phyloP scores from a whole-genome alignment of 2,113 vertebrate genomes.

The Illadopsis cleaveri region DNA sequence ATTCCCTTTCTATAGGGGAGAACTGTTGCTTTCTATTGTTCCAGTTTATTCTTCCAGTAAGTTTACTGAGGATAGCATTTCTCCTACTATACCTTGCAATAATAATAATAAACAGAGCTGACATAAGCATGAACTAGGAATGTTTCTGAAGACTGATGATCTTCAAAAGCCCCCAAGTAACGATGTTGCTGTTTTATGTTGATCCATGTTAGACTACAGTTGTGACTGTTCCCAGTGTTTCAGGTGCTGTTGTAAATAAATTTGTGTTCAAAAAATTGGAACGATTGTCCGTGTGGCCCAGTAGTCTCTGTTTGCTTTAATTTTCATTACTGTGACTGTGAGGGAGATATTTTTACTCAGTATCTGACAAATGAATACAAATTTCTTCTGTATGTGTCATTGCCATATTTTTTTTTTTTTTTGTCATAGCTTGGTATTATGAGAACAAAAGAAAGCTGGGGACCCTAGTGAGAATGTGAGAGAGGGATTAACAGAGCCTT shows the following conservation, averaged over 20 bases:
- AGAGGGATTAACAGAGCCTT: constrained; percentile 48
- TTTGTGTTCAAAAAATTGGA: not conserved
- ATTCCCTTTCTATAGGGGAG: not conserved
- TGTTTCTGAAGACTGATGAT: not conserved
- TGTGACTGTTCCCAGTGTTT: not conserved
- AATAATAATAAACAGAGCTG: not conserved
- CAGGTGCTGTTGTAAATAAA: not conserved
- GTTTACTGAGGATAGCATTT: not conserved
- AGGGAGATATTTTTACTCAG: not conserved
- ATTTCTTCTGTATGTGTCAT: not conserved
- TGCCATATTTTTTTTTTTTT: not conserved
- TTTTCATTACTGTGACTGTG: not conserved
- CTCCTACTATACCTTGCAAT: not conserved
- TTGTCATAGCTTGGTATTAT: not conserved
- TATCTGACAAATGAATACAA: not conserved
- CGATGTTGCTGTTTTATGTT: not conserved
- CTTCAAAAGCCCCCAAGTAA: not conserved
- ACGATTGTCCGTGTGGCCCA: not conserved
- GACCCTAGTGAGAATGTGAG: constrained; percentile 12
- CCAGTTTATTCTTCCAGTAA: not conserved
- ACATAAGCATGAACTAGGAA: not conserved
- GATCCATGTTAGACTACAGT: not conserved
- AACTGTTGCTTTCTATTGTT: not conserved
- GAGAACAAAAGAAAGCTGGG: constrained; percentile 32
- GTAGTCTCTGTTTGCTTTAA: not conserved